Conservation (phyloP, 2,113 vertebrate species). For the Nerophis ophidion region DNA sequence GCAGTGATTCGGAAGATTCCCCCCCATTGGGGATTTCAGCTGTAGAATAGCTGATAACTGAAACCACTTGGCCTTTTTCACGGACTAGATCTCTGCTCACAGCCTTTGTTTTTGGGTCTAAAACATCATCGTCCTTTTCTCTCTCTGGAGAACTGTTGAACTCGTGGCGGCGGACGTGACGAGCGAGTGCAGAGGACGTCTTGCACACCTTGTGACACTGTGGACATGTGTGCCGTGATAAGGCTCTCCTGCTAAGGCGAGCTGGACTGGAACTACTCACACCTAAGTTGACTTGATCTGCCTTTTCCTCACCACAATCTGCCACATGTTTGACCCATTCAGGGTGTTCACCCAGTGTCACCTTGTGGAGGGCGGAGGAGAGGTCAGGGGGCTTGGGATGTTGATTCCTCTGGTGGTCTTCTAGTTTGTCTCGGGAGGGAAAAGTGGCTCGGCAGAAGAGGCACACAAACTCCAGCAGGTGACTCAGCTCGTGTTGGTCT, state of each 20-base stretch:
- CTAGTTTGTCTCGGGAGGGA: conserved; percentile 69
- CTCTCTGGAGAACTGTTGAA: conserved; percentile 67
- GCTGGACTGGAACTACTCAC: conserved; percentile 47
- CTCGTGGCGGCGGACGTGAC: conserved; percentile 79
- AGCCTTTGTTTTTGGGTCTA: conserved; percentile 38
- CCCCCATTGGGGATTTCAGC: conserved; percentile 34
- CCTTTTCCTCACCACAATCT: conserved; percentile 49
- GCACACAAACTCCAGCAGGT: conserved; percentile 76
- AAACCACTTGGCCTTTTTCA: conserved; percentile 54
- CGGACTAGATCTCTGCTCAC: conserved; percentile 42
- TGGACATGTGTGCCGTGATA: conserved; percentile 76
- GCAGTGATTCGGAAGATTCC: conserved; percentile 31
- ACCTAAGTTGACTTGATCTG: conserved; percentile 9
- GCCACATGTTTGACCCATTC: conserved; percentile 42
- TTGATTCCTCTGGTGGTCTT: conserved; percentile 73
- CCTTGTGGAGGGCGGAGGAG: conserved; percentile 36
- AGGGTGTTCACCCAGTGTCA: conserved; percentile 19
- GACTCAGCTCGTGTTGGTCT: conserved; percentile 81
- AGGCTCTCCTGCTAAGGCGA: conserved; percentile 74
- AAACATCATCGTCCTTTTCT: conserved; percentile 47
- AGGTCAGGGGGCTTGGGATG: conserved; percentile 64
- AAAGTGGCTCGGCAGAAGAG: conserved; percentile 71
- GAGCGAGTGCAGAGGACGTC: conserved; percentile 79
- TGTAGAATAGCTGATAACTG: conserved; percentile 72
- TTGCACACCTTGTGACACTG: conserved; percentile 86